A percentile compares a stretch with the other conserved stretches of the same genome.
These are phyloP conservation scores for Coenonympha arcania DNA, from an alignment of 2,888 invertebrate genomes.

Conservation along the genomic window DNA sequence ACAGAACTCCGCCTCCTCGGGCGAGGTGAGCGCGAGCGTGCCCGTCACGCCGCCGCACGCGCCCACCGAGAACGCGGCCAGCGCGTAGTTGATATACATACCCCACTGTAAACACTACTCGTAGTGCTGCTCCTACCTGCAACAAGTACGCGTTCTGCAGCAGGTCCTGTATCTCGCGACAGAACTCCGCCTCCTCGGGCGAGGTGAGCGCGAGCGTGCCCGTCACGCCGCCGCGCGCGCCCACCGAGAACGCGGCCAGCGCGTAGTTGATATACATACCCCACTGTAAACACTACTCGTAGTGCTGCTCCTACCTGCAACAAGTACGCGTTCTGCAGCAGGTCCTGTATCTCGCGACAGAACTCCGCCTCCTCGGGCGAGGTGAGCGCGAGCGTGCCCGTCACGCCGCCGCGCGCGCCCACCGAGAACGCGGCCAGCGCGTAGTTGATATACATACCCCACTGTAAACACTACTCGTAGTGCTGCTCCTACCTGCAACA, in stretches of 20 bases:
- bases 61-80: constrained; percentile 73
- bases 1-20: constrained; percentile 89
- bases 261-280: too few relatives aligned
- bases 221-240: constrained; percentile 70
- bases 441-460: too few relatives aligned
- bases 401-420: constrained; percentile 71
- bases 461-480: constrained; percentile 84
- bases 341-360: constrained; percentile 83
- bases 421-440: constrained; percentile 86
- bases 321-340: constrained; percentile 87
- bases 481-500: constrained; percentile 69
- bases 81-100: too few relatives aligned
- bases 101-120: constrained; percentile 88
- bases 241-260: constrained; percentile 75
- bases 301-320: constrained; percentile 63
- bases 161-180: constrained; percentile 83
- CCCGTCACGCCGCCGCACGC: constrained; percentile 70
- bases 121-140: constrained; percentile 45
- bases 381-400: constrained; percentile 78
- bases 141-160: constrained; percentile 89
- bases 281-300: constrained; percentile 85
- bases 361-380: constrained; percentile 90
- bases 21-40: constrained; percentile 81
- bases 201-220: constrained; percentile 81
- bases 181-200: constrained; percentile 89